Base-by-base conservation (phyloP, 2,113 vertebrate species). In the Anhinga rufa region DNA sequence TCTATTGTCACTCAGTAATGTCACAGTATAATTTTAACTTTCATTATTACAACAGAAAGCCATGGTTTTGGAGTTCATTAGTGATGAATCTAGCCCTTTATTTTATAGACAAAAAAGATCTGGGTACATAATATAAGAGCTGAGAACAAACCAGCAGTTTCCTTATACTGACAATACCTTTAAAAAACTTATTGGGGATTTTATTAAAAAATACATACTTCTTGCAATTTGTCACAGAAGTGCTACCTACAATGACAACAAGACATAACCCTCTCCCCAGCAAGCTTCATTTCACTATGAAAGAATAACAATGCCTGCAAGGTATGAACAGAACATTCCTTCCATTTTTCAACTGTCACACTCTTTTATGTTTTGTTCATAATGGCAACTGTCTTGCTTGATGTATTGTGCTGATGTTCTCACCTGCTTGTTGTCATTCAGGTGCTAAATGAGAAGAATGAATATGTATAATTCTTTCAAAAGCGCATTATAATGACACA, bases 391-490 rank as follows among this genome's bases (percentile, higher is more conserved):
- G 97, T 97, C 97, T 97, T 95, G 90, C 93, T 97, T 98, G 97
- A 97, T 96, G 91, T 95, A 97, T 97, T 40, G 25, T 94, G 96
- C 94, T 90, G 92, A 97, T 95, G 97, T 95, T 98, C 95, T 98
- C 94, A 97, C 96, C 97, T 97, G 96, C 95, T 97, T 97, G 74
- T 97, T 98, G 97, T 97, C 96, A 98, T 97, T 98, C 96, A 95
- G 93, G 83, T 96, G 96, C 96, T 98, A 98, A 98, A 97, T n/a
- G 91, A 98, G 92, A 90, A 93, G 82, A 96, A 98, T 98, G 95
- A 98, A 98, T 98, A 97, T 98, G 97, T 95, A 97, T 97, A 98
- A 98, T 98, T 96, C 96, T 93, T 94, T 93, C 92, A 96, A 96
- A 96, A 97, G 80, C 96, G 83, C 84, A 96, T 97, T 95, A 96